These are phyloP conservation scores for Rotaria sp. DNA, from an alignment of 2,888 invertebrate genomes.

Conservation along the genomic window DNA sequence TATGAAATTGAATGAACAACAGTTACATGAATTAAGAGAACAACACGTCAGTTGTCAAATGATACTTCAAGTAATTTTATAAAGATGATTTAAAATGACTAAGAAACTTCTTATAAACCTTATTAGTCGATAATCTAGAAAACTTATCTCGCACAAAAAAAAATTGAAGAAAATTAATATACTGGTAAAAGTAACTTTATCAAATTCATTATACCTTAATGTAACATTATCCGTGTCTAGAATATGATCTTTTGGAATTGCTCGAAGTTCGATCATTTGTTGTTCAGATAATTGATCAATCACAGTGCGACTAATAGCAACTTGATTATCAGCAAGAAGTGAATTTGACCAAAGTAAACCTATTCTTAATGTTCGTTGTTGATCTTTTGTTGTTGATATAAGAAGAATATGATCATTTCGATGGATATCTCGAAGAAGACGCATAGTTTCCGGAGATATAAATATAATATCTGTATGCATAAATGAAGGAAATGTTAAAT, in stretches of 20 bases:
- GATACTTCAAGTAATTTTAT: too few species aligned
- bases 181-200: too few species aligned
- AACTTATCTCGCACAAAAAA: too few species aligned
- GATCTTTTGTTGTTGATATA: neutral
- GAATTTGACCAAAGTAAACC: neutral
- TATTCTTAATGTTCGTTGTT: neutral
- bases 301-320: neutral
- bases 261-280: neutral
- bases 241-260: neutral
- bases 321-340: neutral
- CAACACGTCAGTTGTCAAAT: too few species aligned
- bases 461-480: neutral
- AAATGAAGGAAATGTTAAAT: neutral
- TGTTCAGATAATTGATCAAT: slow-evolving; percentile 1
- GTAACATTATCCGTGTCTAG: neutral
- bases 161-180: too few species aligned
- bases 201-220: neutral
- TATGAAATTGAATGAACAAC: too few species aligned
- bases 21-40: too few species aligned
- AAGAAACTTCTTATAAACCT: too few species aligned
- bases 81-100: too few species aligned
- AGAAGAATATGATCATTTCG: neutral
- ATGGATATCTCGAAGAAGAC: neutral
- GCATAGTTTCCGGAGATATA: neutral
- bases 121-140: too few species aligned